These are phyloP conservation scores for Diarsia mendica DNA, from an alignment of 2,888 invertebrate species.

Conservation along the genomic window DNA sequence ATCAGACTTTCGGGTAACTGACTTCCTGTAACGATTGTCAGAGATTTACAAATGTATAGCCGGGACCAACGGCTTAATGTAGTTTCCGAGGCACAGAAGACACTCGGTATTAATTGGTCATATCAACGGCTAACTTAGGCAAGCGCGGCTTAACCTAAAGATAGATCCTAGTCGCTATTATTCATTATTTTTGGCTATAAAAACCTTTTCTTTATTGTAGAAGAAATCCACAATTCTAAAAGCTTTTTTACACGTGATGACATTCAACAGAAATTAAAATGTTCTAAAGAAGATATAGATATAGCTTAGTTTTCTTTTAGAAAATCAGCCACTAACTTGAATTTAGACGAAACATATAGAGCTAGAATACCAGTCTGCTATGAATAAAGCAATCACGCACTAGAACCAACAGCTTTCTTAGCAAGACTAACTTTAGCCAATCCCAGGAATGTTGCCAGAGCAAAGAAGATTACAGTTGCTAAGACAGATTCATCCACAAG, in stretches of 20 bases:
- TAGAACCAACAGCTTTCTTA: constrained; percentile 22
- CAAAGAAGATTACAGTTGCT: constrained; percentile 38
- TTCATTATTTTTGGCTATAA: not conserved
- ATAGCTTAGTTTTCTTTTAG: not conserved
- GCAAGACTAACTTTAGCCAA: constrained; percentile 15
- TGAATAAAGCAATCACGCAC: constrained; percentile 27
- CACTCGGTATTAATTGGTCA: too few species aligned
- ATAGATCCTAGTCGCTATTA: too few species aligned
- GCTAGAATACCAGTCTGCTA: not conserved
- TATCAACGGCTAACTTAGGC: too few species aligned
- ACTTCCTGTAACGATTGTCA: too few species aligned
- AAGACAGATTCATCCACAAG: constrained; percentile 51
- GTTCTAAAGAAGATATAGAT: too few species aligned
- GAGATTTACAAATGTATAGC: too few species aligned
- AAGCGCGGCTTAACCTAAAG: too few species aligned
- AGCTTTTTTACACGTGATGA: not conserved
- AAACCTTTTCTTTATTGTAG: not conserved
- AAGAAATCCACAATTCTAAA: not conserved
- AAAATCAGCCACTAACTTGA: not conserved
- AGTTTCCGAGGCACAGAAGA: too few species aligned
- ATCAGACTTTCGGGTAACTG: too few species aligned
- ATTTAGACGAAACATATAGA: too few species aligned
- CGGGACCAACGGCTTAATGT: too few species aligned
- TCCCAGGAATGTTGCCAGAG: constrained; percentile 14
- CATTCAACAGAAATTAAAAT: not conserved